Percentiles rank a stretch among this genome's conserved stretches.
phyloP scores from a whole-genome alignment of 2,888 invertebrate genomes.

The Anaspis maculata region DNA sequence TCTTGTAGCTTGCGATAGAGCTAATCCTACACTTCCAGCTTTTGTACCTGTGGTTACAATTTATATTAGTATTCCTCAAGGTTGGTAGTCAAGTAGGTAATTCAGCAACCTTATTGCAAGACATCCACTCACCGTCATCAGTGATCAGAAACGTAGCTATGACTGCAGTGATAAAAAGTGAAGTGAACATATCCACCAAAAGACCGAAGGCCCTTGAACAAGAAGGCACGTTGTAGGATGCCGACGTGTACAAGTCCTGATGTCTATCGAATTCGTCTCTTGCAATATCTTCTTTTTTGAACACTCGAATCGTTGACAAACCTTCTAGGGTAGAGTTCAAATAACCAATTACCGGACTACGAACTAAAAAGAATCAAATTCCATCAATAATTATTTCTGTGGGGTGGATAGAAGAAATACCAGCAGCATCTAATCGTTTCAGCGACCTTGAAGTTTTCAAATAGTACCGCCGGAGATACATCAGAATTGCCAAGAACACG shows the following conservation, averaged over 20 bases:
- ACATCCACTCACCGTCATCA: constrained; percentile 27
- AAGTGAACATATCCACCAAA: constrained; percentile 27
- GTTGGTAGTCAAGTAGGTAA: too few relatives aligned
- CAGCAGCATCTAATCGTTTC: not conserved
- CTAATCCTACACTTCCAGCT: too few relatives aligned
- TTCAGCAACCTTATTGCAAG: too few relatives aligned
- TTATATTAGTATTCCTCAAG: constrained; percentile 16
- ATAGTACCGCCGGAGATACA: not conserved
- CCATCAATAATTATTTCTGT: not conserved
- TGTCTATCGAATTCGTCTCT: constrained; percentile 51
- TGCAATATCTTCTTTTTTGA: constrained; percentile 52
- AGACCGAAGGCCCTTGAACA: constrained; percentile 31
- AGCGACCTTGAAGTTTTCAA: not conserved
- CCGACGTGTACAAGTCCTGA: constrained; percentile 50
- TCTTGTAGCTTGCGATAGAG: constrained; percentile 42
- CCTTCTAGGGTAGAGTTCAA: constrained; percentile 66
- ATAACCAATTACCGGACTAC: constrained; percentile 68
- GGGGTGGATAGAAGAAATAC: not conserved
- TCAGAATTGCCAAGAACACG: not conserved
- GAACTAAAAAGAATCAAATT: constrained; percentile 46
- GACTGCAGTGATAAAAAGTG: constrained; percentile 14
- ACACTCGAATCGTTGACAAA: constrained; percentile 62
- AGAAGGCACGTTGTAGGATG: too few relatives aligned
- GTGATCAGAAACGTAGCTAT: constrained; percentile 23
- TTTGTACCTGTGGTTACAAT: constrained; percentile 42